phyloP scores from a whole-genome alignment of 1,140 invertebrate genomes.

The Orchestia grillus region DNA sequence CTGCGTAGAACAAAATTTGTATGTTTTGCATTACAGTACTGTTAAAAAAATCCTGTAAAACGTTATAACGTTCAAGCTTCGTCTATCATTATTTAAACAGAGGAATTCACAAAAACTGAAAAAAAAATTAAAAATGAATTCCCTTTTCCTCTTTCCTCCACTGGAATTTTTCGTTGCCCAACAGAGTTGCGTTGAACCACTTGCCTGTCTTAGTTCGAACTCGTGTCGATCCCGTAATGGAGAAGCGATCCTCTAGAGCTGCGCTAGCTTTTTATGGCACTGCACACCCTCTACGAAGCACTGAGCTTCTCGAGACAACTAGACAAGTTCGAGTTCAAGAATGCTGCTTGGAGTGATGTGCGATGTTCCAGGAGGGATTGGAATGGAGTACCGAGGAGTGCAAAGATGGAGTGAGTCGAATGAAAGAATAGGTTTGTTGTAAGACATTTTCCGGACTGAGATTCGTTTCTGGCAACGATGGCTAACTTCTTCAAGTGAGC shows the following conservation, averaged over 20 bases:
- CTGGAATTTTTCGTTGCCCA: not conserved
- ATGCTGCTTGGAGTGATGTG: not conserved
- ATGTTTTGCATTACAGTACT: too few relatives aligned
- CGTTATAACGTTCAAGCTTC: too few relatives aligned
- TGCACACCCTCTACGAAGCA: not conserved
- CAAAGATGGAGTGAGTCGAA: not conserved
- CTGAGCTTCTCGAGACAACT: not conserved
- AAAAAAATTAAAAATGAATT: too few relatives aligned
- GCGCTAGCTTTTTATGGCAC: slow-evolving; percentile 2
- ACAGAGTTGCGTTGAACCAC: not conserved
- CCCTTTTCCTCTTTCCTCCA: not conserved
- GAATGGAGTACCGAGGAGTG: too few relatives aligned
- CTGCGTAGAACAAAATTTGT: too few relatives aligned
- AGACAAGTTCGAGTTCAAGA: too few relatives aligned
- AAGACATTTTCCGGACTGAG: too few relatives aligned
- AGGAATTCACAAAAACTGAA: too few relatives aligned
- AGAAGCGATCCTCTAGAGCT: not conserved
- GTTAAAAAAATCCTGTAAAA: too few relatives aligned
- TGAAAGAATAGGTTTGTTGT: not conserved
- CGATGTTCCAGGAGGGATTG: not conserved
- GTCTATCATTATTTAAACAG: too few relatives aligned
- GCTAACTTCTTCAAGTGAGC: too few relatives aligned
- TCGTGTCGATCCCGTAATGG: slow-evolving; percentile 32
- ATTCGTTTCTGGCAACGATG: too few relatives aligned
- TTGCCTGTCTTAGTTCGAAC: not conserved